Evolutionary conservation across 2,797 vertebrate genomes (phyloP), one percentile per base, ranked within the genome.

Genomic region (Lophura swinhoii): DNA sequence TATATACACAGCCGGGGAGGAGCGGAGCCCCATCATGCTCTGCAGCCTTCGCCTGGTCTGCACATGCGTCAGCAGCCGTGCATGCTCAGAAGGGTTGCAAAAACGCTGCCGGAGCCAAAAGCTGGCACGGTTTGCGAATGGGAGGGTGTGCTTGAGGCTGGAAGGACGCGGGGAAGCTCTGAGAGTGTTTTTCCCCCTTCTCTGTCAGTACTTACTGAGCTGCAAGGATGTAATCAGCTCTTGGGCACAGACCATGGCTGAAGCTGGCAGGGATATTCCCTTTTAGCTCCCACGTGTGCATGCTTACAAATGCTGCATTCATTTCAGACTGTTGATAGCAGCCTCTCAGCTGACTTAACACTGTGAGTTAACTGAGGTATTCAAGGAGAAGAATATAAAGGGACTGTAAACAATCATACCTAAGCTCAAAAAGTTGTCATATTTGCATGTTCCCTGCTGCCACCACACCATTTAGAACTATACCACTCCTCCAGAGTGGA

Each of bases 381-480:
- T 14, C 0, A 1, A 67, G 29, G 39, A 41, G 22, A 68, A 62
- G 4, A 80, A n/a, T 28, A 31, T 31, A 24, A 31, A 63, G 26
- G 53, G 63, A 24, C 17, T 43, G 63, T 21, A 70, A 70, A 7
- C 6, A 22, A 10, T 55, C 15, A 2, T 28, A 18, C 18, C 12
- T 21, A 23, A 28, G 43, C 8, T 67, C 35, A 60, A 29, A 59
- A n/a, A 17, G 17, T 12, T 21, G 20, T 13, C 37, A 11, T 28
- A 46, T 90, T 24, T 31, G 53, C 24, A 28, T 5, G 2, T 16
- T 9, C 14, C 6, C 18, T 29, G 29, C 8, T 64, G 62, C 79
- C 31, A 21, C 10, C 0, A 1, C 14, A 2, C 37, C 0, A 0
- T 62, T 62, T 1, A 51, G 17, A 44, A 28, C 51, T 20, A 43